A percentile compares a stretch with the other conserved stretches of the same genome.
Conservation (phyloP, 2,113 vertebrate species). For the Lampris incognitus region DNA sequence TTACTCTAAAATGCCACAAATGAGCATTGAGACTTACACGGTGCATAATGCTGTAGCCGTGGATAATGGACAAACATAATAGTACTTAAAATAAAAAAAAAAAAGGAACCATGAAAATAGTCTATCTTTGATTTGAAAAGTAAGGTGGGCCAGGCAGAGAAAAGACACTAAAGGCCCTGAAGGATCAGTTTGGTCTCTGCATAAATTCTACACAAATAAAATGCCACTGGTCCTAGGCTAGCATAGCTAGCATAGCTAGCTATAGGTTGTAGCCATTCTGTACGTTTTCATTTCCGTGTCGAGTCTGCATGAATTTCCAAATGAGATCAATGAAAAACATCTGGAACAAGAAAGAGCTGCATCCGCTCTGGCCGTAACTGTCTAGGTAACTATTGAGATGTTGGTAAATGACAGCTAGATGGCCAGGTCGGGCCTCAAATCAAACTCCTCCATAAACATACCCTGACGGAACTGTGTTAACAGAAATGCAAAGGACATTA, state of each 20-base stretch:
- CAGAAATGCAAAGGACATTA: background rate
- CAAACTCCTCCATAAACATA: background rate
- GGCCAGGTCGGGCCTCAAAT: background rate
- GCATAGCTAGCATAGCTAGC: background rate
- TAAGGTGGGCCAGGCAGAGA: constrained; percentile 12
- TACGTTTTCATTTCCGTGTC: background rate
- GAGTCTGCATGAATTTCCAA: background rate
- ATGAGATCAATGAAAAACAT: too few relatives aligned
- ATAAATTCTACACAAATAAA: constrained; percentile 22
- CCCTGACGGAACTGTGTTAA: background rate
- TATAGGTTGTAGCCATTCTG: background rate
- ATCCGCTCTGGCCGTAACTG: background rate
- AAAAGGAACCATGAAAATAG: background rate
- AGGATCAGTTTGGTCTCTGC: constrained; percentile 33
- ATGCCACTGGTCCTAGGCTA: constrained; percentile 36
- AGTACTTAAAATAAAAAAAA: constrained; percentile 9
- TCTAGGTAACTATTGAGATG: too few relatives aligned
- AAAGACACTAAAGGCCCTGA: constrained; percentile 10
- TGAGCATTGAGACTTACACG: constrained; percentile 30
- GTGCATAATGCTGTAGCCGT: constrained; percentile 14
- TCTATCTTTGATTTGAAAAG: constrained; percentile 21
- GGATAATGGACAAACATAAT: background rate
- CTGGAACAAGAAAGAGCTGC: too few relatives aligned
- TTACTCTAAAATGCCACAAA: constrained; percentile 26
- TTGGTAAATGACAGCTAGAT: too few relatives aligned